phyloP scores from a whole-genome alignment of 2,113 vertebrate species.

The Baryphthengus martii region DNA sequence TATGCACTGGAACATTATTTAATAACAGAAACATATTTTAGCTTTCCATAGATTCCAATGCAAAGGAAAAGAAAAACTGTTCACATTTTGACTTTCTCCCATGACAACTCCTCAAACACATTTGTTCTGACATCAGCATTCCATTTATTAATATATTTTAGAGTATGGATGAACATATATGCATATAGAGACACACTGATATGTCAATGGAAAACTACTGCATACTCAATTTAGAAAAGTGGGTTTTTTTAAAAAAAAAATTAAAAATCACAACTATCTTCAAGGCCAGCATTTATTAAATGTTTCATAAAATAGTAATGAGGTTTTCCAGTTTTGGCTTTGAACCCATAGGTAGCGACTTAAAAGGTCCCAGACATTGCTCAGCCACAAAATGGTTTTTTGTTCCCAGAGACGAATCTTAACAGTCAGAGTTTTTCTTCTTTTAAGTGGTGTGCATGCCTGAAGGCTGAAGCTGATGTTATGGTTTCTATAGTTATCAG shows the following conservation, averaged over 20 bases:
- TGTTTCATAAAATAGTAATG: neutral
- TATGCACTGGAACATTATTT: neutral
- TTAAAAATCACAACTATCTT: neutral
- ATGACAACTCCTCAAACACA: neutral
- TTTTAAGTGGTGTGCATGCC: neutral
- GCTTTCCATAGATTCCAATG: neutral
- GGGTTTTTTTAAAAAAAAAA: neutral
- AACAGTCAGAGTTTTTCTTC: neutral
- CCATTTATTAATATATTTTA: neutral
- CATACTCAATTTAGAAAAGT: neutral
- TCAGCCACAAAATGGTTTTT: neutral
- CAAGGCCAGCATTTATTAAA: neutral
- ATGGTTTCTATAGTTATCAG: neutral
- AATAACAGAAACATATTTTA: neutral
- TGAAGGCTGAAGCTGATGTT: neutral
- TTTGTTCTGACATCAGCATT: neutral
- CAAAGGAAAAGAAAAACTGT: neutral
- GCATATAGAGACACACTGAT: neutral
- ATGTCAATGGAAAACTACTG: neutral
- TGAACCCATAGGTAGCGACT: neutral
- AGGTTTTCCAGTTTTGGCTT: neutral
- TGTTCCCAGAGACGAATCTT: neutral
- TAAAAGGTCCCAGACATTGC: neutral
- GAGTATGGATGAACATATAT: neutral
- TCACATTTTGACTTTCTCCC: neutral